Evolutionary conservation across 2,797 vertebrate genomes (phyloP).

Genomic region (Remorina albescens): DNA sequence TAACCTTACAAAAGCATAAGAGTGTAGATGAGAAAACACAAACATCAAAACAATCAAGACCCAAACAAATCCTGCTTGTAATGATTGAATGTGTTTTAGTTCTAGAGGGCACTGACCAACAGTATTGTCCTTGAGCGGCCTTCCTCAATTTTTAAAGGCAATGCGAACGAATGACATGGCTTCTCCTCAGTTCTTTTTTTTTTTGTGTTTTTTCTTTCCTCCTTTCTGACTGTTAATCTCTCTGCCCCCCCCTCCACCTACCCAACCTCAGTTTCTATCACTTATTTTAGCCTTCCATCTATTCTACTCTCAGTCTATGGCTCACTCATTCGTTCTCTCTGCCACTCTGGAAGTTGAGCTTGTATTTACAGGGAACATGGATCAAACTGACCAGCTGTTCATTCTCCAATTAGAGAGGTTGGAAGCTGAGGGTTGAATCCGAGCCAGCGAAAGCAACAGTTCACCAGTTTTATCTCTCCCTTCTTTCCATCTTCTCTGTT

Average conservation of each 20-base stretch:
- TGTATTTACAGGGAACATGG: conserved; percentile 19
- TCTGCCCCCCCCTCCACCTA: background rate
- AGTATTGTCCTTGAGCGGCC: background rate
- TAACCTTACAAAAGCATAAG: background rate
- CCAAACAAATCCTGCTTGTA: background rate
- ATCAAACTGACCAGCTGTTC: conserved; percentile 71
- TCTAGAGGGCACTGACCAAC: background rate
- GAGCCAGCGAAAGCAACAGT: conserved; percentile 13
- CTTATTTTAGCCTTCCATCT: background rate
- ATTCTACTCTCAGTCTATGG: background rate
- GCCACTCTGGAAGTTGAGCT: background rate
- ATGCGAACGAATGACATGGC: background rate
- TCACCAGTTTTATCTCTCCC: background rate
- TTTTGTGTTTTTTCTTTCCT: background rate
- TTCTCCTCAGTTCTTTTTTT: background rate
- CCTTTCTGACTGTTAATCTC: conserved; percentile 7
- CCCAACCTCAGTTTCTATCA: conserved; percentile 10
- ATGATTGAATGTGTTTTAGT: background rate
- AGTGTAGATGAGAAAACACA: background rate
- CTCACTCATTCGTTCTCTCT: background rate
- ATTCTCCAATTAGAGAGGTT: conserved; percentile 56
- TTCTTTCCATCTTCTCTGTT: background rate
- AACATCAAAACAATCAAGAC: background rate
- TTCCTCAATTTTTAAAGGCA: background rate
- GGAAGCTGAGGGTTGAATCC: conserved; percentile 35